Base-by-base conservation (phyloP, 1,140 invertebrate species). In the Brevipalpus yothersi region DNA sequence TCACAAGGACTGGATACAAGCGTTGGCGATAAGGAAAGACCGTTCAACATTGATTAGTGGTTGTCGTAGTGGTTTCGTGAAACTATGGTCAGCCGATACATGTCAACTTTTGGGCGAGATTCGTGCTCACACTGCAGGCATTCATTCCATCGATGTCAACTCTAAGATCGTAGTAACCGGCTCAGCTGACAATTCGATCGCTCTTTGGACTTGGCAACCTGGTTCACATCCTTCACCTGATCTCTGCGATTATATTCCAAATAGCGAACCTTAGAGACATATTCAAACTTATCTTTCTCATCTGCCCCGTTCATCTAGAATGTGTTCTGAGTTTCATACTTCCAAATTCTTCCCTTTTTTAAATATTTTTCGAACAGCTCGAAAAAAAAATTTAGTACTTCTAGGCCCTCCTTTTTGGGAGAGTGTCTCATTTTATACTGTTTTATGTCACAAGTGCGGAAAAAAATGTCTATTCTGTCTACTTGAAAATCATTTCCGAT, bases 1-100 rank as follows among this genome's bases (percentile, higher is more conserved):
- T 42, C 87, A 91, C 71, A 85, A 84, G 70, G 84, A 86, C 70
- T 90, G 86, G 86, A 80, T 91, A 56, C 82, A 82, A 67, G 85
- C 83, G 31, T 71, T 89, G 63, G 75, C 76, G 60, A 74, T 84
- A 61, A 79, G 78, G 51, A 73, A 71, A 10, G 69, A 68, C 19
- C 66, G 67, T 56, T 73, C 75, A 23, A 73, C 75, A 23, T 69
- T 86, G 67, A 72, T 84, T 45, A 85, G 82, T 61, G 83, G 82
- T 49, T 88, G 85, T 65, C 78, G 85, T 53, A 80, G 79, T 64
- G 84, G 83, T 23, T 75, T 77, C 49, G 69, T 90, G 11, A 78
- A 81, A 68, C 71, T 83, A 60, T 86, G 83, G 83, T 75, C 79
- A 59, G 68, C 77, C 13, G 78, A 81, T 40, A 73, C 71, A 23